A percentile compares a stretch with the other conserved stretches of the same genome.
phyloP scores from a whole-genome alignment of 2,797 vertebrate species.

The Kryptopterus vitreolus region DNA sequence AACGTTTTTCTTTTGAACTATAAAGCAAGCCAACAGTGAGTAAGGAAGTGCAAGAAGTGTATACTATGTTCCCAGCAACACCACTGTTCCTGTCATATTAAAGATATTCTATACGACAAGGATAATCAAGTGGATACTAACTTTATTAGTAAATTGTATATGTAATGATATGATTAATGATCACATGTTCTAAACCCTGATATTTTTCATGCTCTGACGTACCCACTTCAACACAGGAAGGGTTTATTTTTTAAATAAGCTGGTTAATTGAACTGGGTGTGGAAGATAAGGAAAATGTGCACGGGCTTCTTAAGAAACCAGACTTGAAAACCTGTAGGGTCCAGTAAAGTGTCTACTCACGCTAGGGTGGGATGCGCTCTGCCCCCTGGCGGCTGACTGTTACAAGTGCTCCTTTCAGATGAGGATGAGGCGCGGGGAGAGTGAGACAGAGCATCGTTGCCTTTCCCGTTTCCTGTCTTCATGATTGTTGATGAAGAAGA shows the following conservation, averaged over 20 bases:
- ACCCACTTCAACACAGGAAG: not conserved
- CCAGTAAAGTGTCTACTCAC: not conserved
- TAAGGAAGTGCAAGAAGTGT: not conserved
- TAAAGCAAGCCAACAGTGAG: not conserved
- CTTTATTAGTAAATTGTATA: too few relatives aligned
- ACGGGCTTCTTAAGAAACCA: not conserved
- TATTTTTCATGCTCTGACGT: not conserved
- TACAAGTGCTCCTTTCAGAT: slow-evolving; percentile 39
- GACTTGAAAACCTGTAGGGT: not conserved
- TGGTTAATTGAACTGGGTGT: not conserved
- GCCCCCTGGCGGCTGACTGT: slow-evolving; percentile 52
- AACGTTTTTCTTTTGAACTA: not conserved
- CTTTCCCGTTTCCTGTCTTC: slow-evolving; percentile 64
- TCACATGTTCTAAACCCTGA: too few relatives aligned
- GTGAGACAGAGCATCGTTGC: slow-evolving; percentile 63
- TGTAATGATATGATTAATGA: not conserved
- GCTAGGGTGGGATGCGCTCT: not conserved
- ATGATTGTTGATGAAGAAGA: slow-evolving; percentile 68
- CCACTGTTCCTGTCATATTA: not conserved
- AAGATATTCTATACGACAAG: too few relatives aligned
- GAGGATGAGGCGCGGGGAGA: slow-evolving; percentile 66
- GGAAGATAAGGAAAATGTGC: not conserved
- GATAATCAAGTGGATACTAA: too few relatives aligned
- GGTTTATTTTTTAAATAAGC: not conserved
- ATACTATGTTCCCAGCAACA: not conserved